Base-by-base conservation (phyloP, 2,888 invertebrate genomes). In the Phragmatobia fuliginosa region DNA sequence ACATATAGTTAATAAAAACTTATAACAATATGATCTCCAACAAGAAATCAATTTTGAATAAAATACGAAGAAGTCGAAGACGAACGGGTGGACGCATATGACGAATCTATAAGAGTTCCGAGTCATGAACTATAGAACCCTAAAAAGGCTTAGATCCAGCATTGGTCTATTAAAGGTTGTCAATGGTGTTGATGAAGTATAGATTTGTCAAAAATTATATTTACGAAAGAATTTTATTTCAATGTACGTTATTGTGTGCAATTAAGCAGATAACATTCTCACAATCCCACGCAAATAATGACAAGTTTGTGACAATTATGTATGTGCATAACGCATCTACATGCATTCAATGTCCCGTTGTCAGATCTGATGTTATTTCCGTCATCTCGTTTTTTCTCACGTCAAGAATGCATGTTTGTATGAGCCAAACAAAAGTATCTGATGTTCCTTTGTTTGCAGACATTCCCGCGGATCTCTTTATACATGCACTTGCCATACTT, bases 391-490 rank as follows among this genome's bases (percentile, higher is more conserved):
- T 85, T 86, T 87, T 88, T 89, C 88, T 85, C 89, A 88, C 87
- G 87, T 87, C 82, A 79, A 81, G 77, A 82, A 81, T 81, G 80
- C 81, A 74, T 81, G 84, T 87, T 83, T 89, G 87, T 80, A 79
- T 78, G 75, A 58, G 41, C 61, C 84, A 88, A 87, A 90, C 88
- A 89, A 80, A 82, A 77, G 78, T 82, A 84, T 87, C 85, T 85
- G 87, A 85, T 88, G 87, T 84, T 80, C 70, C 77, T 79, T 83
- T 90, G 87, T 90, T 90, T 88, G 86, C 78, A 70, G 79, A 83
- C 86, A 89, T 87, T 87, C 82, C 76, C 83, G 82, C 80, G 83
- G 77, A 78, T 81, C 67, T 74, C 73, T 73, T 76, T 71, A 73
- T 66, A 71, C 36, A 67, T 58, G 33, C 58, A 60, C 74, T 75